phyloP scores from a whole-genome alignment of 2,888 invertebrate genomes.

The Tetrapedia diversipes region DNA sequence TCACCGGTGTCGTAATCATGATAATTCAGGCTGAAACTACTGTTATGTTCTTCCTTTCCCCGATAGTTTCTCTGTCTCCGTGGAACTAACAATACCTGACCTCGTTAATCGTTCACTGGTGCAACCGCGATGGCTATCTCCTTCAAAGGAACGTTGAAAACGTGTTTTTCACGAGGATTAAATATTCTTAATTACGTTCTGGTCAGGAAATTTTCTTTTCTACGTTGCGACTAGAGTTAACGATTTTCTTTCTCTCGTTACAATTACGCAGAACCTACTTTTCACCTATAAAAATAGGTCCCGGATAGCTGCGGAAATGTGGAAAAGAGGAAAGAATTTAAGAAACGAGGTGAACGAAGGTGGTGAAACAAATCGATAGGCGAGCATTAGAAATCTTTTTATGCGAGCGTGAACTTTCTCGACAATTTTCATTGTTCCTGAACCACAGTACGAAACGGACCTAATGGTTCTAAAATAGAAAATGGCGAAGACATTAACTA shows the following conservation, averaged over 20 bases:
- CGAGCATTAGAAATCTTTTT: slow-evolving; percentile 29
- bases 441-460: slow-evolving; percentile 18
- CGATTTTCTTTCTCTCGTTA: not conserved
- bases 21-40: slow-evolving; percentile 57
- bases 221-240: not conserved
- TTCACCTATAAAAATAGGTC: not conserved
- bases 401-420: slow-evolving; percentile 31
- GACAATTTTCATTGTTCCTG: slow-evolving; percentile 32
- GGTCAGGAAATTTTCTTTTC: slow-evolving; percentile 52
- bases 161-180: slow-evolving; percentile 71
- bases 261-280: not conserved
- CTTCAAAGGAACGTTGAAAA: slow-evolving; percentile 70
- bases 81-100: slow-evolving; percentile 70
- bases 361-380: slow-evolving; percentile 1
- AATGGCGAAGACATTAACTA: too few species aligned
- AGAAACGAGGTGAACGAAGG: not conserved
- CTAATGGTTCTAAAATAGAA: slow-evolving; percentile 9
- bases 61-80: slow-evolving; percentile 66
- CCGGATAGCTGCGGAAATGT: not conserved
- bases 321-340: not conserved
- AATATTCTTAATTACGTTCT: slow-evolving; percentile 72
- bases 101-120: slow-evolving; percentile 77
- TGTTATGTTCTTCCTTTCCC: slow-evolving; percentile 60
- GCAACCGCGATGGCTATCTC: slow-evolving; percentile 74
- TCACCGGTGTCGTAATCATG: slow-evolving; percentile 48